Evolutionary conservation across 2,113 vertebrate species (phyloP).

Genomic region (Tachysurus fulvidraco): DNA sequence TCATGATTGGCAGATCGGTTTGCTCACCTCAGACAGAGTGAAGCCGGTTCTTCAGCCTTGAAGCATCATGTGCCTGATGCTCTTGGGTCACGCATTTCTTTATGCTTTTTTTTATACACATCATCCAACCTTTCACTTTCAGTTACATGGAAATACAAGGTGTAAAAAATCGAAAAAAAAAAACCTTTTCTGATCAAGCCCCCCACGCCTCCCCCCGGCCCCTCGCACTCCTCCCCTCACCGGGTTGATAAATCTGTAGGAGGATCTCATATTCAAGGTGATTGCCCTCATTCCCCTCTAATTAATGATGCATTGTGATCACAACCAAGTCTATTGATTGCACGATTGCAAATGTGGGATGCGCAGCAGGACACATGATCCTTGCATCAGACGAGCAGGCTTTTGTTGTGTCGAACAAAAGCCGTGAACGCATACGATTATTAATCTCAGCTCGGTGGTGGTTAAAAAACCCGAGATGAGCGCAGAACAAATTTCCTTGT

Average conservation of each 20-base stretch:
- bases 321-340: slow-evolving; percentile 42
- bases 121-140: not conserved
- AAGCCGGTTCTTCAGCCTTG: not conserved
- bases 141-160: not conserved
- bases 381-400: slow-evolving; percentile 15
- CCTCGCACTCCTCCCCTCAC: no score
- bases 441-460: slow-evolving; percentile 7
- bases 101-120: not conserved
- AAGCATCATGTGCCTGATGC: not conserved
- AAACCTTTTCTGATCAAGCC: not conserved
- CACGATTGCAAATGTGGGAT: slow-evolving; percentile 25
- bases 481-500: slow-evolving; percentile 26
- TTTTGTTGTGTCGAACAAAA: slow-evolving; percentile 44
- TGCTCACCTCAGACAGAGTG: slow-evolving; percentile 1
- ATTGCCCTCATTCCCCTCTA: slow-evolving; percentile 11
- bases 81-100: not conserved
- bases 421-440: slow-evolving; percentile 38
- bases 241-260: not conserved
- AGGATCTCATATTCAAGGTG: slow-evolving; percentile 33
- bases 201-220: not conserved
- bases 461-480: slow-evolving; percentile 17
- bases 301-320: slow-evolving; percentile 48
- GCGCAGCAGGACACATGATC: slow-evolving; percentile 22
- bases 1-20: slow-evolving; percentile 31
- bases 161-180: not conserved